Evolutionary conservation across 2,888 invertebrate genomes (phyloP).

Genomic region (Pristionchus exspectatus): DNA sequence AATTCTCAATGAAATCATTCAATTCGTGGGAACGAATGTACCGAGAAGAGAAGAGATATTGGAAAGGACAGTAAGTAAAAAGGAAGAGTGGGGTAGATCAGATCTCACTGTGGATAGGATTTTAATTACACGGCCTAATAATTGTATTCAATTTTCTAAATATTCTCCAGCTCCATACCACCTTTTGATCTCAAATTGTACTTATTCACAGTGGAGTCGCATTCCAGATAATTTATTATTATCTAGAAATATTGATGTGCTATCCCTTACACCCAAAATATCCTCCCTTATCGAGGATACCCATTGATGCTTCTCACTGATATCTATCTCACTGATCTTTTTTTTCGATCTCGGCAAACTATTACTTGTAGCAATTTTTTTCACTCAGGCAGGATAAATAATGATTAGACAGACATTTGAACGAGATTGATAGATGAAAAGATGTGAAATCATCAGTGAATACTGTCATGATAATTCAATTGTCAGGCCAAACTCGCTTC

Average conservation of each 20-base stretch:
- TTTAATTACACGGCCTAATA: background rate
- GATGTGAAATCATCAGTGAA: background rate
- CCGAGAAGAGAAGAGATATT: conserved; percentile 38
- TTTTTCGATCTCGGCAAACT: background rate
- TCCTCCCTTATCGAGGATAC: too few species aligned
- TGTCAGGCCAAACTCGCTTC: conserved; percentile 38
- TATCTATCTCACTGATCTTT: too few species aligned
- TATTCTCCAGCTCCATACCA: background rate
- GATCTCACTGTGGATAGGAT: background rate
- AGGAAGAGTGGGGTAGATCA: background rate
- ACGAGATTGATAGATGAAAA: background rate
- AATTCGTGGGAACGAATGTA: conserved; percentile 43
- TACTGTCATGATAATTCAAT: background rate
- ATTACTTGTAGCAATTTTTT: background rate
- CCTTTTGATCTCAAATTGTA: background rate
- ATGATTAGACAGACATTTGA: background rate
- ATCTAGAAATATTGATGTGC: background rate
- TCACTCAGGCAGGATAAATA: background rate
- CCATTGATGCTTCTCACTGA: background rate
- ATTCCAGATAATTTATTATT: background rate
- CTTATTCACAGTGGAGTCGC: background rate
- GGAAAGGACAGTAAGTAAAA: conserved; percentile 39
- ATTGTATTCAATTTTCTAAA: background rate
- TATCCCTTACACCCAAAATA: background rate
- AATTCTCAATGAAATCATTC: conserved; percentile 41